Evolutionary conservation across 2,113 vertebrate genomes (phyloP).

Genomic region (Nothoprocta perdicaria): DNA sequence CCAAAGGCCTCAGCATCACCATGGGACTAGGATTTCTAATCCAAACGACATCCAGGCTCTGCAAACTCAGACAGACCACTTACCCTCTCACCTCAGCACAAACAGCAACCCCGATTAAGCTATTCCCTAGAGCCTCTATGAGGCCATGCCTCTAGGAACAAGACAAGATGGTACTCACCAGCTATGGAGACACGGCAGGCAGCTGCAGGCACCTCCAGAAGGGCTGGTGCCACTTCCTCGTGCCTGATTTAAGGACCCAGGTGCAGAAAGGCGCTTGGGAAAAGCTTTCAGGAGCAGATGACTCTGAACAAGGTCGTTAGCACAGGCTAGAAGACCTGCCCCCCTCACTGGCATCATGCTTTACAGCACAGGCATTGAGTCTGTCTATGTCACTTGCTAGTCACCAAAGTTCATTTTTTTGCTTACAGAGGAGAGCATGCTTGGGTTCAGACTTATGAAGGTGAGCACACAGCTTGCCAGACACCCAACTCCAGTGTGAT

Average conservation of each 20-base stretch:
- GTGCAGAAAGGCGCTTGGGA: background rate
- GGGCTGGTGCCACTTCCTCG: background rate
- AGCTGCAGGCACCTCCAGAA: background rate
- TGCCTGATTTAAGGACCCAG: slow-evolving; percentile 6
- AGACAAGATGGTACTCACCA: background rate
- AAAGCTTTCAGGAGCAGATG: background rate
- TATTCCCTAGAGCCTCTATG: background rate
- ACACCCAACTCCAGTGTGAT: accelerated
- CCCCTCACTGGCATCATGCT: accelerated
- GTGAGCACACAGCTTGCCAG: background rate
- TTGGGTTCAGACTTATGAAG: accelerated
- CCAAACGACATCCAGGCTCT: accelerated
- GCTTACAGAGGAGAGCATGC: background rate
- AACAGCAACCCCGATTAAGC: background rate
- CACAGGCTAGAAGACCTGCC: background rate
- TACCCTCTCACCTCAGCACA: background rate
- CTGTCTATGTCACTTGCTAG: background rate
- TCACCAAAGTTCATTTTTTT: background rate
- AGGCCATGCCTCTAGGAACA: background rate
- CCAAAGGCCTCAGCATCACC: background rate
- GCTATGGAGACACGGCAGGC: background rate
- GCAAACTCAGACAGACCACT: accelerated
- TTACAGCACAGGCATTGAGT: background rate
- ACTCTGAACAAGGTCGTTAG: background rate
- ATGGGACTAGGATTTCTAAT: background rate